Evolutionary conservation across 1,140 invertebrate species (phyloP).

Genomic region (Battus philenor): DNA sequence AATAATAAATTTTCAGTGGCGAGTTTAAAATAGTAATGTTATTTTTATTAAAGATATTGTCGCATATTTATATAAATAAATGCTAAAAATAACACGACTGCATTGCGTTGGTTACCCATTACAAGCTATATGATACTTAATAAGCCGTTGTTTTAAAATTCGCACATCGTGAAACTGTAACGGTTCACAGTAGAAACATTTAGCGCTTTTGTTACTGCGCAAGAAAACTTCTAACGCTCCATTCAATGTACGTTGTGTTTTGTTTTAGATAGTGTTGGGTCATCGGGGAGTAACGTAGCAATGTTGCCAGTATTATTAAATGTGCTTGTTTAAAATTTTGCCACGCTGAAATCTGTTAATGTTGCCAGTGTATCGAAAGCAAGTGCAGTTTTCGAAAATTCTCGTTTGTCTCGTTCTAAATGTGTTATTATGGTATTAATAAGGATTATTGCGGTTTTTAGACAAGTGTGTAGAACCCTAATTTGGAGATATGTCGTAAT

Average conservation of each 20-base stretch:
- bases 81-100: too few species aligned
- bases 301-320: background rate
- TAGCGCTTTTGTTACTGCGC: background rate
- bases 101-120: slow-evolving; percentile 6
- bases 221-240: slow-evolving; percentile 1
- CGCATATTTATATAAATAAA: too few species aligned
- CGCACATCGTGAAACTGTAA: background rate
- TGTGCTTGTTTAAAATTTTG: background rate
- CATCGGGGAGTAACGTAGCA: background rate
- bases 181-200: slow-evolving; percentile 9
- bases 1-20: too few species aligned
- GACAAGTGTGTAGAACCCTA: too few species aligned
- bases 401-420: too few species aligned
- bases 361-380: too few species aligned
- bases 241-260: slow-evolving; percentile 1
- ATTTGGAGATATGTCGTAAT: too few species aligned
- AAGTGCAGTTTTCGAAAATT: too few species aligned
- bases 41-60: too few species aligned
- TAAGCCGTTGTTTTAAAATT: slow-evolving; percentile 7
- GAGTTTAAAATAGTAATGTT: too few species aligned
- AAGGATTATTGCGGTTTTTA: too few species aligned
- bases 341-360: background rate
- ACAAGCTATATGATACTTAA: slow-evolving; percentile 2
- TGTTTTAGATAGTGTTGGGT: background rate
- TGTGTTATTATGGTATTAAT: too few species aligned